A percentile compares a stretch with the other conserved stretches of the same genome.
phyloP scores from a whole-genome alignment of 1,140 invertebrate species.

The Aphaenogaster floridana region DNA sequence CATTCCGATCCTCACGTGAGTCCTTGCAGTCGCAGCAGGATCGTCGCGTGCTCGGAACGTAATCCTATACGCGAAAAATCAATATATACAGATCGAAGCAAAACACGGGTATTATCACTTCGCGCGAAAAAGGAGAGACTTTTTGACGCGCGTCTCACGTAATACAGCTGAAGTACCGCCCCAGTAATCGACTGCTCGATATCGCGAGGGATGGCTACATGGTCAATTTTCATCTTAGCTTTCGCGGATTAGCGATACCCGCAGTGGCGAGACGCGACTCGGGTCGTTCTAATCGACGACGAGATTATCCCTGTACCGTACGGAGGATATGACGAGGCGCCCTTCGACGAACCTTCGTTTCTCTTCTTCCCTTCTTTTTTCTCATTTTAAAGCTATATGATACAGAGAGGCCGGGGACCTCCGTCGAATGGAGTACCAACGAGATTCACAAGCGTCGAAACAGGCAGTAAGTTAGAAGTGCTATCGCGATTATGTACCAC shows the following conservation, averaged over 20 bases:
- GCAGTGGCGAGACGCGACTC: not conserved
- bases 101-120: slow-evolving; percentile 28
- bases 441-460: slow-evolving; percentile 77
- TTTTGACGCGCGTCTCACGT: slow-evolving; percentile 9
- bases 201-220: slow-evolving; percentile 20
- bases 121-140: slow-evolving; percentile 2
- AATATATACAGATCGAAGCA: slow-evolving; percentile 60
- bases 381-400: slow-evolving; percentile 69
- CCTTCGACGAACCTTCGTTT: slow-evolving; percentile 32
- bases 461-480: slow-evolving; percentile 78
- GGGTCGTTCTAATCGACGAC: not conserved
- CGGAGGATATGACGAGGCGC: slow-evolving; percentile 57
- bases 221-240: slow-evolving; percentile 19
- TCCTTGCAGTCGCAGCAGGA: slow-evolving; percentile 47
- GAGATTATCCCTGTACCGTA: slow-evolving; percentile 29
- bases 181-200: slow-evolving; percentile 51
- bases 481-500: slow-evolving; percentile 79
- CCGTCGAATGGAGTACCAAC: slow-evolving; percentile 73
- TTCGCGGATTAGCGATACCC: not conserved
- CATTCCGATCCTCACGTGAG: slow-evolving; percentile 30
- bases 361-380: slow-evolving; percentile 21
- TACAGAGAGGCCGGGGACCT: slow-evolving; percentile 69
- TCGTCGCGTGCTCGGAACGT: slow-evolving; percentile 13
- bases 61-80: slow-evolving; percentile 47
- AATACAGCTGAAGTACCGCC: slow-evolving; percentile 33